Evolutionary conservation across 1,140 invertebrate species (phyloP), one percentile per base, ranked within the genome.

Genomic region (Frieseomelitta varia): DNA sequence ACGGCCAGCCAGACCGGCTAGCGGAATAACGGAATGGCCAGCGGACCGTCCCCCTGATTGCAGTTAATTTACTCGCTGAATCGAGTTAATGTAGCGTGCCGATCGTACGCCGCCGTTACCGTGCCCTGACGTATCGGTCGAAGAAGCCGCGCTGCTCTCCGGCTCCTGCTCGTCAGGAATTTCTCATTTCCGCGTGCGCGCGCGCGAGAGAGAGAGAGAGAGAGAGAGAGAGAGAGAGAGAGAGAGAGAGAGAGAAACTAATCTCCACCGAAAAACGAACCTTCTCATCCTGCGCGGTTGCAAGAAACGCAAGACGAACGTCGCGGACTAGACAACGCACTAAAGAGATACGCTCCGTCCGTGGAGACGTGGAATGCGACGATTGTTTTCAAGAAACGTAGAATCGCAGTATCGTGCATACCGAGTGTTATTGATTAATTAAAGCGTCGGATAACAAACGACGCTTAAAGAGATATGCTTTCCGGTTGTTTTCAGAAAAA

Each of bases 61-160:
- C 92, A 93, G 93, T 94, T 94, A 94, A 94, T 94, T 94, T 94
- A 93, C 92, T 92, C 93, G 85, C 90, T 90, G 92, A 93, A 94
- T 94, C 93, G 93, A 91, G 93, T 94, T 94, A 94, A 94, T 94
- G 94, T 94, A 94, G 87, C 93, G 93, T 93, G 90, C 90, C 90
- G 76, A 84, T 88, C 87, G 89, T 88, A 74, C 87, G 72, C 90
- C 71, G 84, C 87, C 84, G 80, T 76, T 86, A 84, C 88, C 74
- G 88, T 69, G 76, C 84, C 83, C 77, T 81, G 86, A 85, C 87
- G 86, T 89, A 89, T 90, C 86, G 83, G 77, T 83, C 79, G 65
- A 84, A 84, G 81, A 84, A 84, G 39, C 76, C 61, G 74, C 30
- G 39, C 39, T 51, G 55, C 39, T 63, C 24, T 65, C 63, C 27